Percentiles rank a stretch among this genome's conserved stretches.
phyloP scores from a whole-genome alignment of 2,888 invertebrate species.

The Heliconius ismenius region DNA sequence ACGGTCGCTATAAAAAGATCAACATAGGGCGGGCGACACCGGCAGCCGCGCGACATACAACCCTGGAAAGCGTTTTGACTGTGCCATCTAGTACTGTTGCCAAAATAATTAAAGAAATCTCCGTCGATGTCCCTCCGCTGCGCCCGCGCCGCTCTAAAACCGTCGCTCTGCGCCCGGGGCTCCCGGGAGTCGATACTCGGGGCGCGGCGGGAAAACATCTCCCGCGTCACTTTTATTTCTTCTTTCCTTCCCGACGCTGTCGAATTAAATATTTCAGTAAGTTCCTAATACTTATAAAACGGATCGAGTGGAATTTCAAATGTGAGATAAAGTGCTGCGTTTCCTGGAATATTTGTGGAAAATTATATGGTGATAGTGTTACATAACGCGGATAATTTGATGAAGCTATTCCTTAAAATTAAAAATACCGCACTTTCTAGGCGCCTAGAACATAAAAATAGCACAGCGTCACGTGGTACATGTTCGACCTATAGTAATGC shows the following conservation, averaged over 20 bases:
- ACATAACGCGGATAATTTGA: conserved; percentile 69
- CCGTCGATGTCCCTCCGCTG: conserved; percentile 83
- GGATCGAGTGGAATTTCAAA: conserved; percentile 63
- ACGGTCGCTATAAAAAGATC: conserved; percentile 82
- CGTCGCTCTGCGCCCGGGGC: conserved; percentile 82
- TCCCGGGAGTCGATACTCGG: conserved; percentile 82
- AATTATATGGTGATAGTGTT: conserved; percentile 76
- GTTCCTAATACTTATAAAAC: conserved; percentile 61
- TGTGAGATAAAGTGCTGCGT: conserved; percentile 66
- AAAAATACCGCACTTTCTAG: conserved; percentile 82
- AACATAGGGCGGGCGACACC: conserved; percentile 74
- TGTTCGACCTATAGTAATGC: conserved; percentile 74
- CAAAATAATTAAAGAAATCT: conserved; percentile 90
- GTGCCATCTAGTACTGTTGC: conserved; percentile 84
- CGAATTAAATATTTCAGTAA: conserved; percentile 78
- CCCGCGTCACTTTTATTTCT: conserved; percentile 82
- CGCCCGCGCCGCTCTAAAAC: conserved; percentile 83
- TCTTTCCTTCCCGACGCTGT: conserved; percentile 82
- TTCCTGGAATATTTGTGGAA: conserved; percentile 60
- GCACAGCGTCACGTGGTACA: conserved; percentile 78
- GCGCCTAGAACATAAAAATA: conserved; percentile 78
- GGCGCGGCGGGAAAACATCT: conserved; percentile 82
- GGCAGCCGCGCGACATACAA: conserved; percentile 78
- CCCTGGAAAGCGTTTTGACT: conserved; percentile 81
- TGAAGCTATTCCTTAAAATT: conserved; percentile 69